These are phyloP conservation scores for Halotydeus destructor DNA, from an alignment of 1,140 invertebrate genomes.

Conservation along the genomic window DNA sequence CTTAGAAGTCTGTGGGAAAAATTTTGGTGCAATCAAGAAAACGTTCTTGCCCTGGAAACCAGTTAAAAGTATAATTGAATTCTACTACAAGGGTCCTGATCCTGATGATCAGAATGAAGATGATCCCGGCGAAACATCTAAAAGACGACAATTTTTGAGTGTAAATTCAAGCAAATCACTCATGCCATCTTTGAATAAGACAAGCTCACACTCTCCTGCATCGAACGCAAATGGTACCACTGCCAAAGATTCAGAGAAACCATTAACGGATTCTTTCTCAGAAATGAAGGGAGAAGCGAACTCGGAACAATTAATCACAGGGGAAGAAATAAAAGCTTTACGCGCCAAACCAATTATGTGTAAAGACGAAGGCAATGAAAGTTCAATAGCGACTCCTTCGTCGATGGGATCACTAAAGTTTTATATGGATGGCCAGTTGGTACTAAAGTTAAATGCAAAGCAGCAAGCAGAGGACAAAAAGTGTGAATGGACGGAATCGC, in stretches of 20 bases:
- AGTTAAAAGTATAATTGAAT: constrained; percentile 18
- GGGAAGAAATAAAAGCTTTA: constrained; percentile 11
- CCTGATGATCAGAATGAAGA: neutral
- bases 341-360: constrained; percentile 11
- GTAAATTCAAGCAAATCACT: too few species aligned
- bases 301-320: neutral
- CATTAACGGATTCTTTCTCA: neutral
- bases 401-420: constrained; percentile 14
- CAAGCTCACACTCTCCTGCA: too few species aligned
- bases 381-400: neutral
- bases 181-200: too few species aligned
- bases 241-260: neutral
- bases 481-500: constrained; percentile 19
- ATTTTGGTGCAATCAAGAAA: constrained; percentile 20
- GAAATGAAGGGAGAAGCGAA: neutral
- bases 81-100: constrained; percentile 15
- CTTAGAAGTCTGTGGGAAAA: constrained; percentile 19
- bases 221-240: too few species aligned
- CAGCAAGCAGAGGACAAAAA: constrained; percentile 16
- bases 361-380: neutral
- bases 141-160: too few species aligned
- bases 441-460: constrained; percentile 20
- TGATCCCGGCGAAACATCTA: neutral
- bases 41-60: constrained; percentile 20
- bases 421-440: constrained; percentile 17